phyloP scores from a whole-genome alignment of 2,797 vertebrate genomes.

The Chiroxiphia lanceolata region DNA sequence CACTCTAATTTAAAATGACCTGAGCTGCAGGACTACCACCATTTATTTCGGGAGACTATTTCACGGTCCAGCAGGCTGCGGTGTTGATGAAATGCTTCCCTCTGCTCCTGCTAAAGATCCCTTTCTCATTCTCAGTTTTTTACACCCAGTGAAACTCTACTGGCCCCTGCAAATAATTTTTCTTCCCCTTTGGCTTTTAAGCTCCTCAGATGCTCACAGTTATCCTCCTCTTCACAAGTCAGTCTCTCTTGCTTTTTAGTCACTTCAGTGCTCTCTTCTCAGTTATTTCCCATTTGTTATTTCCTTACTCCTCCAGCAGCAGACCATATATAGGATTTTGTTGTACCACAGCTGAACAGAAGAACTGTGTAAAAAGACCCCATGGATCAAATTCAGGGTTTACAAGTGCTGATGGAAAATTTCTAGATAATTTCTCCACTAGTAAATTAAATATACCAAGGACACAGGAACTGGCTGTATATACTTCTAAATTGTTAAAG shows the following conservation, averaged over 20 bases:
- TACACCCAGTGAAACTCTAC: slow-evolving; percentile 2
- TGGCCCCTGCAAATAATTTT: slow-evolving; percentile 43
- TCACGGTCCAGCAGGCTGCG: slow-evolving; percentile 24
- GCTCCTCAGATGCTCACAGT: neutral
- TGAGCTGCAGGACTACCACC: neutral
- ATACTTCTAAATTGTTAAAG: neutral
- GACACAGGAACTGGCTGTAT: neutral
- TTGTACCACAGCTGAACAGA: neutral
- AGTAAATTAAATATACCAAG: neutral
- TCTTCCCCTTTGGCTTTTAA: slow-evolving; percentile 36
- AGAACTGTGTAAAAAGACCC: neutral
- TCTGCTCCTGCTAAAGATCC: slow-evolving; percentile 54
- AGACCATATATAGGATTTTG: neutral
- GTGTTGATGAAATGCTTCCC: slow-evolving; percentile 49
- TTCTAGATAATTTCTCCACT: neutral
- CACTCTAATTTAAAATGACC: slow-evolving; percentile 51
- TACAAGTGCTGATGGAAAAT: neutral
- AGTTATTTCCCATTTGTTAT: slow-evolving; percentile 27
- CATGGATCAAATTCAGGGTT: neutral
- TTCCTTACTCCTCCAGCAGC: neutral
- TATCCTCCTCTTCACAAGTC: slow-evolving; percentile 10
- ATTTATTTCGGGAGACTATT: slow-evolving; percentile 49
- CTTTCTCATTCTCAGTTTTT: slow-evolving; percentile 28
- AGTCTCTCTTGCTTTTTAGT: neutral
- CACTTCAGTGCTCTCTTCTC: slow-evolving; percentile 2